Percentiles rank a stretch among this genome's conserved stretches.
Conservation (phyloP, 2,113 vertebrate species). For the Percina caprodes region DNA sequence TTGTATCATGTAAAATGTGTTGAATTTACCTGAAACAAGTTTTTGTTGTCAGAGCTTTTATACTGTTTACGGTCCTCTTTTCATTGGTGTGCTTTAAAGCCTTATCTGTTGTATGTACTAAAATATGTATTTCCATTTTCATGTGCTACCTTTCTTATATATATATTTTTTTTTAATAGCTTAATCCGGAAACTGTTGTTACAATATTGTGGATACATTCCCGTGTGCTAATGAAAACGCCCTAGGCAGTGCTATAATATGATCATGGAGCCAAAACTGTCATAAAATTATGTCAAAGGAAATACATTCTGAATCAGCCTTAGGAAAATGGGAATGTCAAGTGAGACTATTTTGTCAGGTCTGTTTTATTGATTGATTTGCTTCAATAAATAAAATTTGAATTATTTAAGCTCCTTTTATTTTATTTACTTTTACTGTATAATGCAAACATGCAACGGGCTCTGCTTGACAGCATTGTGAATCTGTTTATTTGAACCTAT, state of each 20-base stretch:
- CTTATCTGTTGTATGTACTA: constrained; percentile 31
- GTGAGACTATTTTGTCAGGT: constrained; percentile 9
- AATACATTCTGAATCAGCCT: constrained; percentile 33
- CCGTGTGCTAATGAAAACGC: constrained; percentile 37
- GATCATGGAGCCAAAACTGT: constrained; percentile 11
- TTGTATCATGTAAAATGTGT: constrained; percentile 56
- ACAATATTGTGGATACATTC: constrained; percentile 55
- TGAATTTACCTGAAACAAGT: constrained; percentile 12
- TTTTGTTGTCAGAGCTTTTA: constrained; percentile 61
- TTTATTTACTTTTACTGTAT: not conserved
- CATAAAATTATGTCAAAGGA: constrained; percentile 18
- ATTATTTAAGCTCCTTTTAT: constrained; percentile 51
- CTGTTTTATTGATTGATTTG: constrained; percentile 63
- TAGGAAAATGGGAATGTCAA: constrained; percentile 27
- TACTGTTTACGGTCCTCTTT: constrained; percentile 49
- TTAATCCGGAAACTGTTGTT: constrained; percentile 48
- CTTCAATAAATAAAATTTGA: constrained; percentile 72
- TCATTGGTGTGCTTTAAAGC: constrained; percentile 45
- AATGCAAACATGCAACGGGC: not conserved
- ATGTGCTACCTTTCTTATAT: constrained; percentile 25
- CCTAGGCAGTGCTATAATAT: constrained; percentile 12
- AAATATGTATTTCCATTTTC: constrained; percentile 55
- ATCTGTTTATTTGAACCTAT: not conserved
- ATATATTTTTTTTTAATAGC: constrained; percentile 8
- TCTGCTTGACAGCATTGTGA: not conserved